These are phyloP conservation scores for Campoletis sonorensis DNA, from an alignment of 1,140 invertebrate genomes.

Conservation along the genomic window DNA sequence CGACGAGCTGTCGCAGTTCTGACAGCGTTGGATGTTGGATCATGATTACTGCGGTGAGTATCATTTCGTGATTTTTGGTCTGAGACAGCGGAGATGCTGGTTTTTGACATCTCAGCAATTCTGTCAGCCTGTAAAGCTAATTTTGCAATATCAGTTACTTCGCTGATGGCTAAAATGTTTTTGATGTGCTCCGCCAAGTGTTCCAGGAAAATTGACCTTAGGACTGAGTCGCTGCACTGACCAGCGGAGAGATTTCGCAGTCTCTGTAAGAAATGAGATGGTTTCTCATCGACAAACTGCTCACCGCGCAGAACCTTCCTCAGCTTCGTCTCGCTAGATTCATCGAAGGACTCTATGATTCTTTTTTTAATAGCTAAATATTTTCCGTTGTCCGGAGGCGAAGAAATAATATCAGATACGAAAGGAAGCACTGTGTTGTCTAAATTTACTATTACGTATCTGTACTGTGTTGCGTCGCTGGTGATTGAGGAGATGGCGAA, in stretches of 20 bases:
- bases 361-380: background rate
- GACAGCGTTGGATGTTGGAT: background rate
- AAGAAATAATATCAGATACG: conserved; percentile 18
- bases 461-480: background rate
- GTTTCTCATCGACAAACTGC: background rate
- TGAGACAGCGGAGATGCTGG: too few relatives aligned
- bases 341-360: conserved; percentile 17
- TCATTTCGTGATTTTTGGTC: too few relatives aligned
- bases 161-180: conserved; percentile 1
- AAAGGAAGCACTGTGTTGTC: conserved; percentile 19
- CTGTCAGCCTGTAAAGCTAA: conserved; percentile 24
- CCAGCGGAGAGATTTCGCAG: conserved; percentile 24
- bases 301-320: background rate
- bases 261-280: conserved; percentile 17
- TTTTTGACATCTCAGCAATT: background rate
- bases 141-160: background rate
- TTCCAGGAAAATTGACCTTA: conserved; percentile 20
- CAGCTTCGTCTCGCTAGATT: conserved; percentile 5
- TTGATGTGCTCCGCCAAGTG: conserved; percentile 6
- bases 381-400: background rate
- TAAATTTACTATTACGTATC: conserved; percentile 19
- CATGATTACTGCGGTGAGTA: background rate
- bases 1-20: background rate
- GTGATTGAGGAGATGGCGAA: conserved; percentile 13
- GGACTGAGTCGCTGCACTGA: conserved; percentile 15